Conservation (phyloP, 2,797 vertebrate genomes). For the Apodemus agrarius region DNA sequence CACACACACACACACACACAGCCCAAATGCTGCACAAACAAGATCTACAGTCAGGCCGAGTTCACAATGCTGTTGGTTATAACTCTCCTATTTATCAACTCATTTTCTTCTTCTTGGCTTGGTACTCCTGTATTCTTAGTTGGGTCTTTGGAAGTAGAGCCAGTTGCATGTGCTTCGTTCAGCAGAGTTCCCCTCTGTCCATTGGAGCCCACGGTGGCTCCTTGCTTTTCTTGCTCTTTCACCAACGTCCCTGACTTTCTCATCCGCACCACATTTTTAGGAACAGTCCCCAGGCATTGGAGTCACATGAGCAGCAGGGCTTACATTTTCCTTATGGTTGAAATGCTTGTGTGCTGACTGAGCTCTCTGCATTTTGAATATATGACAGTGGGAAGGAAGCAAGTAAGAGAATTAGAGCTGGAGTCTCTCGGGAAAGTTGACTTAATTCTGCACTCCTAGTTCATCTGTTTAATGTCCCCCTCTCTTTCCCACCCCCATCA, state of each 20-base stretch:
- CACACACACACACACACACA: not conserved
- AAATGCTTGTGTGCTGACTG: conserved; percentile 74
- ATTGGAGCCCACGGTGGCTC: not conserved
- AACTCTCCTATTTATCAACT: not conserved
- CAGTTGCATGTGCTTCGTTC: not conserved
- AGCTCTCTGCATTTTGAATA: conserved; percentile 75
- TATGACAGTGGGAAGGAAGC: conserved; percentile 75
- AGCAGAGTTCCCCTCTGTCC: not conserved
- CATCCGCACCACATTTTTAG: not conserved
- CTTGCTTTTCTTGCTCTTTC: conserved; percentile 12
- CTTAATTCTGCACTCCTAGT: conserved; percentile 75
- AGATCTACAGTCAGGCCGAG: conserved; percentile 8
- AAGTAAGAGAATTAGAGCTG: conserved; percentile 71
- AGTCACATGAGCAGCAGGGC: conserved; percentile 71
- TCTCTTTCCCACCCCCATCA: conserved; percentile 62
- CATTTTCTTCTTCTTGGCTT: conserved; percentile 1
- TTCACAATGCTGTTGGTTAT: not conserved
- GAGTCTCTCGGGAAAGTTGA: conserved; percentile 73
- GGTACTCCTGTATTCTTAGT: conserved; percentile 7
- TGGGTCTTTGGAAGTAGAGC: conserved; percentile 33
- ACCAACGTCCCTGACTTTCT: not conserved
- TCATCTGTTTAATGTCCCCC: conserved; percentile 2
- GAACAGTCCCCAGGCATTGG: conserved; percentile 63
- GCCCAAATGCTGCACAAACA: not conserved
- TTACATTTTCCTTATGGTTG: conserved; percentile 64